Conservation (phyloP, 2,888 invertebrate species). For the Mimumesa dahlbomi region DNA sequence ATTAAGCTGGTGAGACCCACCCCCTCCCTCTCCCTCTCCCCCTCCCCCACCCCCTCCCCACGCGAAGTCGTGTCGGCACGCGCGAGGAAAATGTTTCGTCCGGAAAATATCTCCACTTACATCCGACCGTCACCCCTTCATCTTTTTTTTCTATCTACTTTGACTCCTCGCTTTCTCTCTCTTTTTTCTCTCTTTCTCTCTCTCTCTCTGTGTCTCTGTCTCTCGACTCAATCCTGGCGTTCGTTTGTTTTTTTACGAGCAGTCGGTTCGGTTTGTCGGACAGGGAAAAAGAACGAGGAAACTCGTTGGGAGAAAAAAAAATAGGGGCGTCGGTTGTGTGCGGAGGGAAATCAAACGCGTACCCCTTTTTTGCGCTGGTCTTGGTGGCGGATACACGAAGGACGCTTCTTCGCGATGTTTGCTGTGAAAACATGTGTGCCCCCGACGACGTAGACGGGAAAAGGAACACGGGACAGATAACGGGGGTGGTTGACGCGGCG, state of each 20-base stretch:
- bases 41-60: too few relatives aligned
- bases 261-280: conserved; percentile 32
- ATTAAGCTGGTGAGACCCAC: conserved; percentile 59
- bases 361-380: conserved; percentile 53
- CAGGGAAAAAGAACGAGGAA: not conserved
- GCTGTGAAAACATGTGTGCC: conserved; percentile 63
- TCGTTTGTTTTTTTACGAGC: conserved; percentile 36
- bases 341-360: conserved; percentile 55
- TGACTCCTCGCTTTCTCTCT: not conserved
- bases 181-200: conserved; percentile 7
- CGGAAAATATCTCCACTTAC: conserved; percentile 47
- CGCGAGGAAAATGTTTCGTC: conserved; percentile 30
- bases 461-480: conserved; percentile 8
- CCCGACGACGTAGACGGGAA: conserved; percentile 32
- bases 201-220: too few relatives aligned
- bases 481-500: not conserved
- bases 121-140: not conserved
- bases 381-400: conserved; percentile 49
- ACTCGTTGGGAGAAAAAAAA: conserved; percentile 7
- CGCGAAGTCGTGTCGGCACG: conserved; percentile 44
- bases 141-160: not conserved
- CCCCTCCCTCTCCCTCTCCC: too few relatives aligned
- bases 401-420: conserved; percentile 64
- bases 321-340: not conserved
- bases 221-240: too few relatives aligned